Base-by-base conservation (phyloP, 2,888 invertebrate genomes). In the Trichogramma evanescens region DNA sequence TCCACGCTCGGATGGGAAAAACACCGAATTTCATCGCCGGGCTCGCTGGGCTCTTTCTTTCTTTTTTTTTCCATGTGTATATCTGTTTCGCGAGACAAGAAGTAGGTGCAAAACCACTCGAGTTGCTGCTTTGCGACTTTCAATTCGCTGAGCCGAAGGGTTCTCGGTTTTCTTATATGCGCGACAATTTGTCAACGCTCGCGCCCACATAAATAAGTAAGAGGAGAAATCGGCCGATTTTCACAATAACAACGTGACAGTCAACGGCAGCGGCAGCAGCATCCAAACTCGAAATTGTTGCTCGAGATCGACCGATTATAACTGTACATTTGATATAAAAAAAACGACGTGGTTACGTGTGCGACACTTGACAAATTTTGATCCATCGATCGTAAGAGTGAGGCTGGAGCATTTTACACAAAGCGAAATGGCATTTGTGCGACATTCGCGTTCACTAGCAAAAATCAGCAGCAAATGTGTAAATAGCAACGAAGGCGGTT, bases 171-270 rank as follows among this genome's bases (percentile, higher is more conserved):
- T 26, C 26, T 26, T 26, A 26, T 26, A 26, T 2, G 26, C 26
- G 26, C 26, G 26, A 26, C 26, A 26, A 26, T 26, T 26, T 26
- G 26, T 26, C 26, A 26, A 26, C 26, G 56, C 40, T 45, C 9
- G 52, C 4, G 46, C 50, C 48, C 50, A 26, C 56, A 56, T 56
- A 53, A 58, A 40, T 50, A 52, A 48, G 44, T 41, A 26, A 26
- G 54, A 54, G 49, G 62, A 63, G 59, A 63, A 59, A 55, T 63
- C 59, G 59, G 13, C 40, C 50, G 43, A 43, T 62, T 50, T 59
- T 50, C 10, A 59, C 55, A 54, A 57, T 63, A 59, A 54, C n/a
- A n/a, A 7, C 42, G 40, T 9, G 39, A 8, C 6, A 38, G 5
- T 38, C 6, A 26, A 10, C 39, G 6, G 51, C 51, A 9, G 51